Conservation (phyloP, 2,797 vertebrate genomes). For the Centropyge bicolor region DNA sequence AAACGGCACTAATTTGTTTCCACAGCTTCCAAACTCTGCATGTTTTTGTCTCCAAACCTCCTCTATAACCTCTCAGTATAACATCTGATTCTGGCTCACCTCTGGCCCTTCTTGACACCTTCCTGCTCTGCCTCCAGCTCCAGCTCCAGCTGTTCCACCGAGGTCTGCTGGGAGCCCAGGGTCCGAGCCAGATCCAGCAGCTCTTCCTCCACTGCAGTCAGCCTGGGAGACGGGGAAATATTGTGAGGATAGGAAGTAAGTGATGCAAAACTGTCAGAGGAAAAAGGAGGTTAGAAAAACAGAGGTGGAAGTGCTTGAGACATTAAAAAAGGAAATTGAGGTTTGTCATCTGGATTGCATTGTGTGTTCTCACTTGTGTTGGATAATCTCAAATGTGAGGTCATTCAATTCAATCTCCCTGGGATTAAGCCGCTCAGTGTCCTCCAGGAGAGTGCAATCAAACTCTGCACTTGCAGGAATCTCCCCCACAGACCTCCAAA, state of each 20-base stretch:
- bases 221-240: slow-evolving; percentile 66
- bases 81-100: slow-evolving; percentile 76
- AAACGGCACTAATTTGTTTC: slow-evolving; percentile 40
- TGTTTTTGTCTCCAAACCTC: slow-evolving; percentile 2
- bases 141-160: slow-evolving; percentile 86
- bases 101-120: slow-evolving; percentile 81
- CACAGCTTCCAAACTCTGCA: not conserved
- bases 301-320: slow-evolving; percentile 26
- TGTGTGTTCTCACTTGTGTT: slow-evolving; percentile 88
- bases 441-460: slow-evolving; percentile 90
- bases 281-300: slow-evolving; percentile 2
- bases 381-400: slow-evolving; percentile 92
- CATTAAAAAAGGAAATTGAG: slow-evolving; percentile 24
- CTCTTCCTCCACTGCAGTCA: slow-evolving; percentile 89
- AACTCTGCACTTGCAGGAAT: slow-evolving; percentile 87
- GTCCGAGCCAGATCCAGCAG: slow-evolving; percentile 75
- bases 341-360: slow-evolving; percentile 7
- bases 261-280: slow-evolving; percentile 1
- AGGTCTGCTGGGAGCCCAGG: slow-evolving; percentile 84
- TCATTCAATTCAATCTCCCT: slow-evolving; percentile 92
- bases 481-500: slow-evolving; percentile 82
- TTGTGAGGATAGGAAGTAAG: slow-evolving; percentile 6
- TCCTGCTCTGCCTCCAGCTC: slow-evolving; percentile 86
- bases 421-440: slow-evolving; percentile 84
- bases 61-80: slow-evolving; percentile 16